Conservation (phyloP, 2,113 vertebrate species). For the Oncorhynchus nerka region DNA sequence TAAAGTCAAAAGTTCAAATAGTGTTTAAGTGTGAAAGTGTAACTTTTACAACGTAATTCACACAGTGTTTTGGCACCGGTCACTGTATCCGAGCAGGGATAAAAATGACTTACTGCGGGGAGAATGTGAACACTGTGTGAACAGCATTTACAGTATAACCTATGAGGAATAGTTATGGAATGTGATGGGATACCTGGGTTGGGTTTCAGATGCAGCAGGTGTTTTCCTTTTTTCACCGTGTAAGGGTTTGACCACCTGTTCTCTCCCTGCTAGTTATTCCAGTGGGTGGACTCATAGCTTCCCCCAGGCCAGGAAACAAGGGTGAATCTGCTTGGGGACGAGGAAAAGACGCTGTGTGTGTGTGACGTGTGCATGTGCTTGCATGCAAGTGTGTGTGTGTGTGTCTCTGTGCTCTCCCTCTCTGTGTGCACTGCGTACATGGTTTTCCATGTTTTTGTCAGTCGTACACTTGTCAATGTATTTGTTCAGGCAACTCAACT, state of each 20-base stretch:
- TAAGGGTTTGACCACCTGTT: constrained; percentile 80
- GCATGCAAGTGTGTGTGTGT: constrained; percentile 28
- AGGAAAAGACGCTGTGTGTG: background rate
- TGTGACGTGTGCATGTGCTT: constrained; percentile 16
- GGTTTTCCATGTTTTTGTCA: constrained; percentile 41
- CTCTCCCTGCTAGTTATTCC: constrained; percentile 44
- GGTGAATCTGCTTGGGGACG: background rate
- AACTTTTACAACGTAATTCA: too few species aligned
- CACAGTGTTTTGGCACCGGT: too few species aligned
- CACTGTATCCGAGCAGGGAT: background rate
- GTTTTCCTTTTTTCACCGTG: constrained; percentile 66
- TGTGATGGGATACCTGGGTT: constrained; percentile 78
- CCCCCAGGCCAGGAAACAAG: constrained; percentile 13
- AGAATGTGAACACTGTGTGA: constrained; percentile 64
- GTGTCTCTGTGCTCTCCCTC: constrained; percentile 26
- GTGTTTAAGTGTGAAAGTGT: too few species aligned
- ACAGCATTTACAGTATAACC: constrained; percentile 46
- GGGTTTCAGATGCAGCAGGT: constrained; percentile 81
- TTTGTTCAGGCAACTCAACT: constrained; percentile 67
- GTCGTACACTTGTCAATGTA: constrained; percentile 60
- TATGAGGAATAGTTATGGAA: constrained; percentile 70
- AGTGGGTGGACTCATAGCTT: background rate
- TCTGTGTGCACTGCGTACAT: constrained; percentile 28
- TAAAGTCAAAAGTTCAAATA: too few species aligned
- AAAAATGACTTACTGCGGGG: constrained; percentile 12